Base-by-base conservation (phyloP, 1,140 invertebrate genomes). In the Pseudomyrmex pallidus region DNA sequence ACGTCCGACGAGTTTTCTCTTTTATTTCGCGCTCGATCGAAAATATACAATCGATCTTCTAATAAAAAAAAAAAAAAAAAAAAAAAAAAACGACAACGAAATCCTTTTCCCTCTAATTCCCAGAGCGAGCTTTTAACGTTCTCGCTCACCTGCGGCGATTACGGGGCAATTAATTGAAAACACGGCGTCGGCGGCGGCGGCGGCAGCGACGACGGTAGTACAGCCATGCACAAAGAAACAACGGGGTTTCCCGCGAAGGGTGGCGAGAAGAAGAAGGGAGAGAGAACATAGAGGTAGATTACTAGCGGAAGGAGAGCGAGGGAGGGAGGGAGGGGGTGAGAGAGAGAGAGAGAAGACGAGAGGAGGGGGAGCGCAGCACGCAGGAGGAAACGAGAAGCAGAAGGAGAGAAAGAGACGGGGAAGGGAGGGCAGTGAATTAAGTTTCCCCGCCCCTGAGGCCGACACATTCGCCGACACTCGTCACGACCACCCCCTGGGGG, bases 391-490 rank as follows among this genome's bases (percentile, higher is more conserved):
- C 9, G 67, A 82, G 63, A 68, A 25, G 62, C 13, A 68, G 54
- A 78, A 78, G 62, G 59, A 74, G 70, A 12, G 70, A 74, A 35
- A 57, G 83, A 74, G 56, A 74, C 10, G 72, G 56, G 44, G 68
- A 56, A 74, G 74, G 85, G 82, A 90, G 90, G 91, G 89, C 85
- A 86, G 85, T 83, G 90, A 90, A 91, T 90, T 88, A 85, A 85
- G 85, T 89, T 88, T 90, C 88, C 89, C 87, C 87, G 88, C 90
- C 88, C 87, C 89, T 87, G 86, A 88, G 87, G 90, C 89, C 88
- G 90, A 92, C 86, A 91, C 90, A 90, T 91, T 89, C 87, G 84
- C 74, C 82, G 86, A 88, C 84, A 77, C 83, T 88, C 86, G 86
- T 88, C 86, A 87, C 87, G 86, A 87, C 85, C 86, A 88, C 74